phyloP scores from a whole-genome alignment of 35 echinoderm and acorn worm species.

The Stichopus chloronotus region DNA sequence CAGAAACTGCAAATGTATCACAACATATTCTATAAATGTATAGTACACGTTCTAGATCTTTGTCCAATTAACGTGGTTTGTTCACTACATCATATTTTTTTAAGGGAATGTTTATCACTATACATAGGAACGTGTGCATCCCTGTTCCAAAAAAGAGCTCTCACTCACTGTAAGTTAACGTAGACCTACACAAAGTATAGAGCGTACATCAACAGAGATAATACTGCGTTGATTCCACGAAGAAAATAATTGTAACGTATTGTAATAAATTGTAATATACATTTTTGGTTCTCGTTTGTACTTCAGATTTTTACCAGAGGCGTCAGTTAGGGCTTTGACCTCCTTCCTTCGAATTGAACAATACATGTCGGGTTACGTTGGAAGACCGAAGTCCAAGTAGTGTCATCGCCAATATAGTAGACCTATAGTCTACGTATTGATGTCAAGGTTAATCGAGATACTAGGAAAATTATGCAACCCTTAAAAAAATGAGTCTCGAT shows the following conservation, averaged over 20 bases:
- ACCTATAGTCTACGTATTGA: too few relatives aligned
- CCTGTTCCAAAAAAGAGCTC: neutral
- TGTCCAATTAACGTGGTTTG: too few relatives aligned
- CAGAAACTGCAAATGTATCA: too few relatives aligned
- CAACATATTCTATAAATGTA: too few relatives aligned
- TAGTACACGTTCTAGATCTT: too few relatives aligned
- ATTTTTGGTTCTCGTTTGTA: neutral
- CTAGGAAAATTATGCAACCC: too few relatives aligned
- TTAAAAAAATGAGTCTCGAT: too few relatives aligned
- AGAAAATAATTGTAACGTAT: neutral
- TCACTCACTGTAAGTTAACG: neutral
- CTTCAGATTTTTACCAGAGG: conserved; percentile 32
- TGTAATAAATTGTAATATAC: neutral
- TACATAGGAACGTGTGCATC: too few relatives aligned
- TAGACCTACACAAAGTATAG: neutral
- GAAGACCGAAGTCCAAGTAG: neutral
- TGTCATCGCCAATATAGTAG: neutral
- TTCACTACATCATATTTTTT: neutral
- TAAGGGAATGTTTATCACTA: neutral
- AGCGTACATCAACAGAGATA: neutral
- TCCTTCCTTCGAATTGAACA: neutral
- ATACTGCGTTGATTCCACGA: neutral
- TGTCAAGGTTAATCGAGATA: too few relatives aligned
- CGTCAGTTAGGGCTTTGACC: neutral
- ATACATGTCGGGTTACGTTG: neutral